A percentile compares a stretch with the other conserved stretches of the same genome.
phyloP scores from a whole-genome alignment of 2,797 vertebrate species.

The Gymnoscopelus braueri region DNA sequence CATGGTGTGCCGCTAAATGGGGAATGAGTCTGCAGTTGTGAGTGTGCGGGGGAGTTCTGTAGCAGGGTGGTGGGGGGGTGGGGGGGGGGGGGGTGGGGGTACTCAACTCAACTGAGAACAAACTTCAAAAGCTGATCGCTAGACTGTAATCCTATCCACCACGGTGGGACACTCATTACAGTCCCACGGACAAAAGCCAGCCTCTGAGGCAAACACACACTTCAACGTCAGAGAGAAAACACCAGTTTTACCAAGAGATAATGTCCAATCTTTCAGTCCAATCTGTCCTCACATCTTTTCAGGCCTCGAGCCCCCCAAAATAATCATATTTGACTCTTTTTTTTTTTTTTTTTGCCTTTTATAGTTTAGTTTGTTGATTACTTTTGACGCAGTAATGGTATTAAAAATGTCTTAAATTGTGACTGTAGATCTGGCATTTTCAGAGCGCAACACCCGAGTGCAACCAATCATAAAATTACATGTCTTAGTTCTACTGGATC shows the following conservation, averaged over 20 bases:
- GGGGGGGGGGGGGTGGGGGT: neutral
- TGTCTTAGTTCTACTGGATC: too few relatives aligned
- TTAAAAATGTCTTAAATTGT: too few relatives aligned
- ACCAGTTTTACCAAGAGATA: neutral
- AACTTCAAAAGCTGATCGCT: neutral
- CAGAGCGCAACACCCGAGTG: too few relatives aligned
- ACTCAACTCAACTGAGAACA: neutral
- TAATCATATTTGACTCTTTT: too few relatives aligned
- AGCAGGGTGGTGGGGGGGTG: too few relatives aligned
- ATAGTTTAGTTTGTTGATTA: too few relatives aligned
- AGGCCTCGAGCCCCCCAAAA: neutral
- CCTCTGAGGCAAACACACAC: conserved; percentile 9
- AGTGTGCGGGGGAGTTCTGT: neutral
- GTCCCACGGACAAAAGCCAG: conserved; percentile 14
- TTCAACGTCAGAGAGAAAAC: neutral
- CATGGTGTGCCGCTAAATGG: neutral
- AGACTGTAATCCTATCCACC: conserved; percentile 12
- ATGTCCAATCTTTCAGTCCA: too few relatives aligned
- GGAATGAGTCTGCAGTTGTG: neutral
- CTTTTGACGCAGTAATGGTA: too few relatives aligned
- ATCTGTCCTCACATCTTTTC: too few relatives aligned
- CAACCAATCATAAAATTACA: too few relatives aligned
- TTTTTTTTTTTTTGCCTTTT: too few relatives aligned
- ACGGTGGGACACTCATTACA: conserved; percentile 21
- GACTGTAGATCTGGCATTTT: too few relatives aligned